Percentiles rank a stretch among this genome's conserved stretches.
Evolutionary conservation across 2,113 vertebrate genomes (phyloP).

Genomic region (Equus przewalskii): DNA sequence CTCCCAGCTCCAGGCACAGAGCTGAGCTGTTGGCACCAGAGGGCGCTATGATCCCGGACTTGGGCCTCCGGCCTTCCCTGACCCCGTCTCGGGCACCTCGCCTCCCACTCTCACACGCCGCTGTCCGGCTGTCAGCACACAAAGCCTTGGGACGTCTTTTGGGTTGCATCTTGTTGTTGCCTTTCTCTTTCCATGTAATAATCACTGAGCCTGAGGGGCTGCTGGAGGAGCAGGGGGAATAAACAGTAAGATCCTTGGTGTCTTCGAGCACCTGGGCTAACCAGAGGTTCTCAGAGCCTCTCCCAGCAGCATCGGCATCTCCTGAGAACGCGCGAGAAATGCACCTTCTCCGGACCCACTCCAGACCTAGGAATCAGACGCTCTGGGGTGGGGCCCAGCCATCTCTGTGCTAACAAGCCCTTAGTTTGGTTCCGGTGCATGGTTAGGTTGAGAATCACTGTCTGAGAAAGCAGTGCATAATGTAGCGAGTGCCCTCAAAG

Average conservation of each 20-base stretch:
- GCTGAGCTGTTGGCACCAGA: constrained; percentile 56
- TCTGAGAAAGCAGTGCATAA: background rate
- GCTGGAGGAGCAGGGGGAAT: background rate
- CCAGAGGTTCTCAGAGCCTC: background rate
- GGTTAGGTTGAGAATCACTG: background rate
- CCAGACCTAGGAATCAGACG: background rate
- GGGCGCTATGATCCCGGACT: constrained; percentile 59
- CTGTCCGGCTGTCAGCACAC: background rate
- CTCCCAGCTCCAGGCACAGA: background rate
- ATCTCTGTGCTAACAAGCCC: background rate
- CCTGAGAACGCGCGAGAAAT: background rate
- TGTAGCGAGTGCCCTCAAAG: background rate
- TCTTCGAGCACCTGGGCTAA: background rate
- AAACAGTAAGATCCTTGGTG: background rate
- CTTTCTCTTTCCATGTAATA: background rate
- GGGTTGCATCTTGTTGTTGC: background rate
- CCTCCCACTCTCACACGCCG: too few relatives aligned
- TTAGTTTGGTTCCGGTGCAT: background rate
- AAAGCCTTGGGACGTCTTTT: background rate
- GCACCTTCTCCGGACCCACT: background rate
- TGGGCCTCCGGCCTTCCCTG: background rate
- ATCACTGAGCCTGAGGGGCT: background rate
- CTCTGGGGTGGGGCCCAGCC: background rate
- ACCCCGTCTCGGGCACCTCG: rapidly evolving
- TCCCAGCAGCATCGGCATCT: background rate